Percentiles rank a stretch among this genome's conserved stretches.
phyloP scores from a whole-genome alignment of 2,797 vertebrate genomes.

The Enteromius mattozi region DNA sequence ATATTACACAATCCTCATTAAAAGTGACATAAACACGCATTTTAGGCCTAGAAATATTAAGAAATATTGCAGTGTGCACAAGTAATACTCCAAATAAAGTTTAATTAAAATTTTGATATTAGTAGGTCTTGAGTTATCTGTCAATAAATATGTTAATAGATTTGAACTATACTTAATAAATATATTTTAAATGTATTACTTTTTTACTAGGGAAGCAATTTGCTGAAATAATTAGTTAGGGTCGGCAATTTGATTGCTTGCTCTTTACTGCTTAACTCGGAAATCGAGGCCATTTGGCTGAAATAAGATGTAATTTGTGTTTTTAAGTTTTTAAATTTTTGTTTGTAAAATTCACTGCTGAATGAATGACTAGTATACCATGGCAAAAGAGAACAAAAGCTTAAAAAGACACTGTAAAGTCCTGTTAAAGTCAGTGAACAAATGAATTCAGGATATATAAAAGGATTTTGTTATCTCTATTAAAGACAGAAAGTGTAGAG shows the following conservation, averaged over 20 bases:
- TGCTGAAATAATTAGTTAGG: too few relatives aligned
- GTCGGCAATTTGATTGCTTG: conserved; percentile 12
- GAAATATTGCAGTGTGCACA: too few relatives aligned
- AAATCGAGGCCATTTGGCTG: background rate
- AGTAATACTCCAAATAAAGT: too few relatives aligned
- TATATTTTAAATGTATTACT: too few relatives aligned
- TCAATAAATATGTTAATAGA: too few relatives aligned
- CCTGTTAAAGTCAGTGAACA: conserved; percentile 18
- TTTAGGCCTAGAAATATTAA: too few relatives aligned
- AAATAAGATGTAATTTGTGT: background rate
- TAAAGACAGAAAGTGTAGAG: background rate
- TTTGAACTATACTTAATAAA: too few relatives aligned
- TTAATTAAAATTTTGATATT: too few relatives aligned
- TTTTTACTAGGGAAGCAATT: background rate
- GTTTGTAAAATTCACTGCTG: background rate
- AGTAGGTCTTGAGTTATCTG: too few relatives aligned
- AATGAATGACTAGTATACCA: conserved; percentile 5
- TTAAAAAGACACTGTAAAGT: conserved; percentile 9
- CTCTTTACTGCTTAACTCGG: background rate
- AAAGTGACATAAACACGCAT: too few relatives aligned
- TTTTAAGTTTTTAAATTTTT: conserved; percentile 10
- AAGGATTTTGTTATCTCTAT: background rate
- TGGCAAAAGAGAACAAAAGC: background rate
- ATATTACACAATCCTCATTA: too few relatives aligned
- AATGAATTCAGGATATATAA: background rate